These are phyloP conservation scores for Cyrtorhinus lividipennis DNA, from an alignment of 1,140 invertebrate species.

Conservation along the genomic window DNA sequence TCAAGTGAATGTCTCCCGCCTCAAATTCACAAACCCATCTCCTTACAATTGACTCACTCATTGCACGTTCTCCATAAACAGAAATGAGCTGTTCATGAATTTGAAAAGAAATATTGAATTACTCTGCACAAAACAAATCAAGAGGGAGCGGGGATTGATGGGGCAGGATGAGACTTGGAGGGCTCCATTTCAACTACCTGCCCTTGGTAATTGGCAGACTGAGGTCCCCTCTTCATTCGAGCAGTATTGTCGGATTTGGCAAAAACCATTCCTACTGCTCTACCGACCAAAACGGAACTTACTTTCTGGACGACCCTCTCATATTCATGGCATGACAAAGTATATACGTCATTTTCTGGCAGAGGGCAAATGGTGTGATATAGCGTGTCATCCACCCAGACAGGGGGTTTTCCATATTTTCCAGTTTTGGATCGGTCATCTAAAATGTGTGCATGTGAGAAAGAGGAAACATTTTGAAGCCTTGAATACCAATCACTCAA, in stretches of 20 bases:
- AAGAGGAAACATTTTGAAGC: no score
- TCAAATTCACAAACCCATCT: no score
- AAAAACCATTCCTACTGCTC: background rate
- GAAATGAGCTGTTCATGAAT: background rate
- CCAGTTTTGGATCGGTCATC: no score
- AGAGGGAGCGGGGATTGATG: background rate
- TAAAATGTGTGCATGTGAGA: no score
- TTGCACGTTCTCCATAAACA: no score
- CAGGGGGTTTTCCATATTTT: no score
- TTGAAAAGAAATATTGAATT: background rate
- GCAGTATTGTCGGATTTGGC: background rate
- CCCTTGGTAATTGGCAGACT: background rate
- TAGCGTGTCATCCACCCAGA: no score
- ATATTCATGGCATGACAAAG: no score
- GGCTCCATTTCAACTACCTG: background rate
- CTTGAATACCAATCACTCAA: no score
- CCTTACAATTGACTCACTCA: no score
- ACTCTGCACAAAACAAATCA: background rate
- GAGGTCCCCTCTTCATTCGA: background rate
- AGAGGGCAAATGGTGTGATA: no score
- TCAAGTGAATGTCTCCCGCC: background rate
- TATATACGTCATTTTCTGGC: no score
- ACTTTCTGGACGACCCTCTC: background rate
- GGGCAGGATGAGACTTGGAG: background rate
- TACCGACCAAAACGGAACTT: background rate